These are phyloP conservation scores for Linyphia triangularis DNA, from an alignment of 2,888 invertebrate genomes.

Conservation along the genomic window DNA sequence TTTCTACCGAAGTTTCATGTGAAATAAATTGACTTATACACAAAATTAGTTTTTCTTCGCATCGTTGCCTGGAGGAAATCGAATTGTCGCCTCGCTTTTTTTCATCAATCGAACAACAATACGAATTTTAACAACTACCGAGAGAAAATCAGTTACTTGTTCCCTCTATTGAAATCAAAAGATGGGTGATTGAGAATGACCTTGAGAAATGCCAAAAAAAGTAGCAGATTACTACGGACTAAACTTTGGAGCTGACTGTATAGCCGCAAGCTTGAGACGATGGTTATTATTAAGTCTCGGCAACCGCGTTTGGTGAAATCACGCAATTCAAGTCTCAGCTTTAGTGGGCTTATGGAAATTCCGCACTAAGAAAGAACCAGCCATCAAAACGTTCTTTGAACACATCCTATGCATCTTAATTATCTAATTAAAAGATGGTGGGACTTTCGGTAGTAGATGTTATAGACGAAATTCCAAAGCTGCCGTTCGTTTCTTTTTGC, in stretches of 20 bases:
- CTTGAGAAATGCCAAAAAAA: constrained; percentile 36
- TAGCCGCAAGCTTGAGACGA: constrained; percentile 36
- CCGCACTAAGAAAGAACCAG: constrained; percentile 7
- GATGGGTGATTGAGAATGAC: constrained; percentile 42
- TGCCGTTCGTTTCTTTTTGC: not conserved
- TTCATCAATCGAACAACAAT: constrained; percentile 22
- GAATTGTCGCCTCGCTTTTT: constrained; percentile 56
- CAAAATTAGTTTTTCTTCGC: constrained; percentile 47
- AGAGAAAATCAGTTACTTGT: constrained; percentile 20
- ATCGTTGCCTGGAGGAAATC: constrained; percentile 31
- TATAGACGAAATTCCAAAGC: not conserved
- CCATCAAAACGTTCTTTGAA: constrained; percentile 35
- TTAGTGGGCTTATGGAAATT: constrained; percentile 32
- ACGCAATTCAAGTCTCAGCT: constrained; percentile 43
- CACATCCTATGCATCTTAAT: constrained; percentile 31
- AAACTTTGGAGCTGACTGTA: constrained; percentile 1
- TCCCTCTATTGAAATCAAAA: constrained; percentile 34
- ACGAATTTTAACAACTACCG: constrained; percentile 30
- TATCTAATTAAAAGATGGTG: constrained; percentile 12
- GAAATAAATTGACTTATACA: constrained; percentile 29
- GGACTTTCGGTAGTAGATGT: not conserved
- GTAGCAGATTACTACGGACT: not conserved
- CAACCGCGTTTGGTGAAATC: constrained; percentile 5
- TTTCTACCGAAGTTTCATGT: constrained; percentile 12
- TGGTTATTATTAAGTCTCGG: constrained; percentile 46